Evolutionary conservation across 2,113 vertebrate species (phyloP).

Genomic region (Heterotis niloticus): DNA sequence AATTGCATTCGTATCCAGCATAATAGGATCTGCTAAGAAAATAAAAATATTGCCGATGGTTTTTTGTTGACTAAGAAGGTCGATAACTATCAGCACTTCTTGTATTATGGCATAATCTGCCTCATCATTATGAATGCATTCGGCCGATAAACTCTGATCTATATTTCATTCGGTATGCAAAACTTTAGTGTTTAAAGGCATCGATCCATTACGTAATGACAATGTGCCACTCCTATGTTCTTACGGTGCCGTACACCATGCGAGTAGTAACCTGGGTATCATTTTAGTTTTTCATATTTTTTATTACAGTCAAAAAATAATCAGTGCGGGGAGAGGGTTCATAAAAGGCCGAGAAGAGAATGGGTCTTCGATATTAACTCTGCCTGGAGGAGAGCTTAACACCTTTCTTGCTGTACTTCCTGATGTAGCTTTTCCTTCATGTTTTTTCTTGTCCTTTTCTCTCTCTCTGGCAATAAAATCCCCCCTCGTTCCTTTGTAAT

Average conservation of each 20-base stretch:
- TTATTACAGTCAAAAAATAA: constrained; percentile 13
- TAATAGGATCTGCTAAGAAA: no score
- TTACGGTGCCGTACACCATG: no score
- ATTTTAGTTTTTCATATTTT: constrained; percentile 9
- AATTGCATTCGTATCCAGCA: no score
- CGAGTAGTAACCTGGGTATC: not conserved
- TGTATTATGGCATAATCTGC: no score
- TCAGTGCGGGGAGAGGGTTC: not conserved
- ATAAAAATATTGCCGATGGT: no score
- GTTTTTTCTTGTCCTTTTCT: constrained; percentile 34
- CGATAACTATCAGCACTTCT: no score
- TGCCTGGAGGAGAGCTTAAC: constrained; percentile 39
- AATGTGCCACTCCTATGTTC: not conserved
- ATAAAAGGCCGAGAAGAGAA: not conserved
- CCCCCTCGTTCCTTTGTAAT: constrained; percentile 42
- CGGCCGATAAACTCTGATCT: no score
- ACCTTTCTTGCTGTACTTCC: constrained; percentile 29
- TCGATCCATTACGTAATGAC: not conserved
- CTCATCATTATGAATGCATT: no score
- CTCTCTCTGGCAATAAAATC: constrained; percentile 35
- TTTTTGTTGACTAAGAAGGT: no score
- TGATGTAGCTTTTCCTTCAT: constrained; percentile 30
- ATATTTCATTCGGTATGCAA: not conserved
- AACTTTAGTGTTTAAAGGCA: not conserved
- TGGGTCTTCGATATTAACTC: constrained; percentile 4